These are phyloP conservation scores for Takifugu flavidus DNA, from an alignment of 2,113 vertebrate species.

Conservation along the genomic window DNA sequence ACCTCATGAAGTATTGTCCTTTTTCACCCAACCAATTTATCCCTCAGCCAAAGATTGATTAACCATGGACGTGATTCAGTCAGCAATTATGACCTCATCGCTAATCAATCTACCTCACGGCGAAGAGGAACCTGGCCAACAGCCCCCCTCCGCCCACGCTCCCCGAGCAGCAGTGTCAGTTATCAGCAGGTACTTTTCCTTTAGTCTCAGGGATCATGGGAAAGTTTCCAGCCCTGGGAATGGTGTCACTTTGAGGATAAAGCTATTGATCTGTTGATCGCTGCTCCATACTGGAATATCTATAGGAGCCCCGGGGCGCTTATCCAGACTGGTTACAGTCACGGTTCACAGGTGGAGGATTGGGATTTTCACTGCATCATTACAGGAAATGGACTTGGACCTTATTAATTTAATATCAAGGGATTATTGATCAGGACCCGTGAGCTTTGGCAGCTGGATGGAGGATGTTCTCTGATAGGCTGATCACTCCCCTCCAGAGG, in stretches of 20 bases:
- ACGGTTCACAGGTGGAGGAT: too few relatives aligned
- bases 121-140: constrained; percentile 36
- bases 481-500: too few relatives aligned
- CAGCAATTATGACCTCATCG: constrained; percentile 74
- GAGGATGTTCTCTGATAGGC: neutral
- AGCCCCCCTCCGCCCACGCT: constrained; percentile 19
- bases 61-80: constrained; percentile 67
- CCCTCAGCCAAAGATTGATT: constrained; percentile 73
- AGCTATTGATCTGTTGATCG: neutral
- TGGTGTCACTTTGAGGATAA: constrained; percentile 20
- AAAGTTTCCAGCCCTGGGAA: constrained; percentile 32
- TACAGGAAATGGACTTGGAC: too few relatives aligned
- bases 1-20: constrained; percentile 72
- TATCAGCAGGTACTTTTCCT: constrained; percentile 32
- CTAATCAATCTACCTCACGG: constrained; percentile 67
- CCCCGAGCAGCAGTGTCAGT: constrained; percentile 10
- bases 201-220: constrained; percentile 46
- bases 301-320: too few relatives aligned
- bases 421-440: too few relatives aligned
- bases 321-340: too few relatives aligned
- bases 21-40: constrained; percentile 66
- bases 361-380: too few relatives aligned
- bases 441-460: neutral
- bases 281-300: too few relatives aligned
- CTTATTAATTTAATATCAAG: neutral